Conservation (phyloP, 2,888 invertebrate species). For the Eupithecia abbreviata region DNA sequence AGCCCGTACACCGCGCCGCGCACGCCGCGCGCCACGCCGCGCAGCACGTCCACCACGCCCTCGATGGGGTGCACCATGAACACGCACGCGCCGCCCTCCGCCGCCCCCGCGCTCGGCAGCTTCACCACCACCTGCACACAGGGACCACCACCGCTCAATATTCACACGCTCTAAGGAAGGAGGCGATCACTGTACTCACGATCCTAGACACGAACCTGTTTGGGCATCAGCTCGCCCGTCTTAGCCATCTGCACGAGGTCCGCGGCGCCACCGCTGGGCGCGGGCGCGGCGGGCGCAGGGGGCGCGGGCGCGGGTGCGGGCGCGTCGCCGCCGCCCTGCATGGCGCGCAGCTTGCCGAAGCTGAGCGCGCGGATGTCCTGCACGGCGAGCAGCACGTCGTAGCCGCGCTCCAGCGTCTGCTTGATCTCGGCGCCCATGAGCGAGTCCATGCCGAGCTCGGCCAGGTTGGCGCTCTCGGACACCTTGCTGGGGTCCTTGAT, state of each 20-base stretch:
- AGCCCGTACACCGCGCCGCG: constrained; percentile 93
- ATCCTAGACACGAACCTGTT: constrained; percentile 70
- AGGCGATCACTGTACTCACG: background rate
- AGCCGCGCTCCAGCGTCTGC: constrained; percentile 96
- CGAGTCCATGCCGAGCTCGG: constrained; percentile 99
- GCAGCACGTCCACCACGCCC: constrained; percentile 90
- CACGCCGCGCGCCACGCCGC: constrained; percentile 88
- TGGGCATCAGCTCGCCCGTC: constrained; percentile 88
- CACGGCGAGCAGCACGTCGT: constrained; percentile 94
- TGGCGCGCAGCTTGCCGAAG: constrained; percentile 88
- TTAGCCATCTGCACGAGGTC: constrained; percentile 77
- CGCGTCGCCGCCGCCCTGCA: constrained; percentile 68
- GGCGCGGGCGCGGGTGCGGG: constrained; percentile 41
- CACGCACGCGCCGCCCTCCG: constrained; percentile 90
- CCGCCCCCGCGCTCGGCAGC: constrained; percentile 85
- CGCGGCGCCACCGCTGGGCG: constrained; percentile 67
- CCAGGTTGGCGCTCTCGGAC: constrained; percentile 89
- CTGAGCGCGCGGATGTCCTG: constrained; percentile 95
- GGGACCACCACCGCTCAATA: background rate
- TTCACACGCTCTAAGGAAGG: background rate
- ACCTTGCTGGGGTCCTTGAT: constrained; percentile 94
- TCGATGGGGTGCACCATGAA: constrained; percentile 94
- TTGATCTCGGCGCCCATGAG: constrained; percentile 99
- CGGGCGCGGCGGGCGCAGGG: constrained; percentile 55
- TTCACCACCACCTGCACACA: constrained; percentile 85